Base-by-base conservation (phyloP, 2,888 invertebrate species). In the Pristionchus fissidentatus region DNA sequence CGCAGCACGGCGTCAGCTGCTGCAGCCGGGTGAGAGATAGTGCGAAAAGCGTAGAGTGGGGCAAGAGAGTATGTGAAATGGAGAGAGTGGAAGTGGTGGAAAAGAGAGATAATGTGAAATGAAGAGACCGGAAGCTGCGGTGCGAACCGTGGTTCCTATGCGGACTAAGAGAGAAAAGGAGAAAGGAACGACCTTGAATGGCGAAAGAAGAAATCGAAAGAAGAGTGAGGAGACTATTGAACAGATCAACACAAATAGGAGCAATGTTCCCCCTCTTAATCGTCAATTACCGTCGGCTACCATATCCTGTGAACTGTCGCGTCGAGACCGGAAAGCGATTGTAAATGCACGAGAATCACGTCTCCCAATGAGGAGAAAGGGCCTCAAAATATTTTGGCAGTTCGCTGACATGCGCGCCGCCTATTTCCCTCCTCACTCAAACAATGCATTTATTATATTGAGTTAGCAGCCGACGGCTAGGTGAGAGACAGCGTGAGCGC, bases 391-490 rank as follows among this genome's bases (percentile, higher is more conserved):
- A 70, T 70, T 70, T 70, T 70, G 70, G 43, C 70, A 41, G n/a
- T 41, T 70, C 70, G 70, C 26, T 70, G 70, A 70, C 70, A 43
- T 70, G 70, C n/a, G n/a, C n/a, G n/a, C 22, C 38, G 3, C 35
- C 35, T 5, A 7, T 3, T 0, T 22, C 66, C 38, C 70, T 60
- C 7, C 70, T 43, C 70, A 70, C 43, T 70, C 70, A 70, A 70
- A 70, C 70, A 70, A 70, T 70, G 70, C 70, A 70, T 70, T 70
- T 70, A 70, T 70, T 70, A 70, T 22, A 70, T 70, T 70, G 70
- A 70, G 43, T 41, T 32, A n/a, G 41, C 41, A 5, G 70, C 38
- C 38, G 22, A 38, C 35, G 22, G 26, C 13, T 8, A 38, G 62
- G 13, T 1, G 62, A 43, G 41, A 35, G 70, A 41, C 19, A 66